These are phyloP conservation scores for Talpa occidentalis DNA, from an alignment of 2,113 vertebrate genomes.

Conservation along the genomic window DNA sequence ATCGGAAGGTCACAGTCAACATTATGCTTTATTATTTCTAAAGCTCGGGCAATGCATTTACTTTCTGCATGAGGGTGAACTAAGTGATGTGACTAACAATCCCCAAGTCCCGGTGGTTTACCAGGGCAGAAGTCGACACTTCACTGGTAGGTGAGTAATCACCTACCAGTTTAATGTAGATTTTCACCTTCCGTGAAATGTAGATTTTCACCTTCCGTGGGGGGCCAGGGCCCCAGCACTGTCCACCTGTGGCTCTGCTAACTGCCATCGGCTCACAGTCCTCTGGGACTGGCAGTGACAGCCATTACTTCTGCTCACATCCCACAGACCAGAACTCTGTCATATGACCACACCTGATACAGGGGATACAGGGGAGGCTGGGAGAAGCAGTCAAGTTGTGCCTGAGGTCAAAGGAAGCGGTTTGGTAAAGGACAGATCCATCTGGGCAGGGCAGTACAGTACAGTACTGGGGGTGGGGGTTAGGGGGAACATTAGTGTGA, in stretches of 20 bases:
- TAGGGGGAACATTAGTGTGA: not conserved
- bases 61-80: not conserved
- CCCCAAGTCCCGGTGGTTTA: not conserved
- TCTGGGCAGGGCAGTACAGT: no score
- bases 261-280: not conserved
- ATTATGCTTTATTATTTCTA: not conserved
- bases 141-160: no score
- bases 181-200: not conserved
- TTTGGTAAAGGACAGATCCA: not conserved
- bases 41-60: not conserved
- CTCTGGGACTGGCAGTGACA: no score
- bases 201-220: not conserved
- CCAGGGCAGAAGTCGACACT: not conserved
- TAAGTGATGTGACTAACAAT: not conserved
- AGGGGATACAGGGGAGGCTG: not conserved
- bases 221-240: not conserved
- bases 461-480: no score
- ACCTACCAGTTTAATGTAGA: no score
- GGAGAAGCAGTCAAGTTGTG: conserved; percentile 33
- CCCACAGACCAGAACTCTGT: not conserved
- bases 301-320: not conserved
- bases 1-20: not conserved
- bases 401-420: not conserved
- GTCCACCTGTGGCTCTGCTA: not conserved
- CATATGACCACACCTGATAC: not conserved